A percentile compares a stretch with the other conserved stretches of the same genome.
phyloP scores from a whole-genome alignment of 2,113 vertebrate species.

The Nematolebias whitei region DNA sequence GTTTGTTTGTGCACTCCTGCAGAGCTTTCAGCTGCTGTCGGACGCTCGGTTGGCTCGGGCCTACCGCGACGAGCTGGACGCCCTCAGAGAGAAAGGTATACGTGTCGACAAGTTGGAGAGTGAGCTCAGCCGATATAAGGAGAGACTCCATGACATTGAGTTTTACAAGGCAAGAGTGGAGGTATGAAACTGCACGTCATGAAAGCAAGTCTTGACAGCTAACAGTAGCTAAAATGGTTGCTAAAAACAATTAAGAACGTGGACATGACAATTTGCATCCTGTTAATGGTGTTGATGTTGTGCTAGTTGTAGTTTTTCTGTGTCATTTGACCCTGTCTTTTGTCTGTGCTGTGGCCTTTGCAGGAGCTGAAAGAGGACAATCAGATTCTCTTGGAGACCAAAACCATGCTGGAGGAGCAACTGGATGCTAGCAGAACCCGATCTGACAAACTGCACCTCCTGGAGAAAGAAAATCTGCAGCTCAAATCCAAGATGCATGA shows the following conservation, averaged over 20 bases:
- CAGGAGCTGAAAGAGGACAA: conserved; percentile 99
- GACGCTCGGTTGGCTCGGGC: conserved; percentile 93
- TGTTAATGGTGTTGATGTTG: too few species aligned
- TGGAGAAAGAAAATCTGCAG: conserved; percentile 97
- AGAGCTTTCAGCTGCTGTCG: conserved; percentile 93
- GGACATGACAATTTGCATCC: too few species aligned
- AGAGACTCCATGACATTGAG: conserved; percentile 94
- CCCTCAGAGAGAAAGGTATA: conserved; percentile 92
- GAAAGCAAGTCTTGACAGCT: too few species aligned
- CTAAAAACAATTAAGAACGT: too few species aligned
- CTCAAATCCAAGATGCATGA: conserved; percentile 95
- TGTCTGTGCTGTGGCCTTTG: conserved; percentile 9
- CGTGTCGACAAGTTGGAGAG: conserved; percentile 98
- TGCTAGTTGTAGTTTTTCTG: neutral
- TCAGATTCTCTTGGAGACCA: conserved; percentile 96
- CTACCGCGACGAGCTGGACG: conserved; percentile 96
- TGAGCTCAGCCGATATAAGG: conserved; percentile 92
- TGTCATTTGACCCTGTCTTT: neutral
- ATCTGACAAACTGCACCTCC: conserved; percentile 94
- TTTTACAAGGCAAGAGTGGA: conserved; percentile 98
- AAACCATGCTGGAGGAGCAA: conserved; percentile 96
- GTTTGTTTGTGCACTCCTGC: conserved; percentile 25
- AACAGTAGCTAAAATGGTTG: too few species aligned
- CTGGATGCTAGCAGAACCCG: conserved; percentile 89
- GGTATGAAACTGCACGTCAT: conserved; percentile 72